Evolutionary conservation across 2,797 vertebrate species (phyloP).

Genomic region (Manis javanica): DNA sequence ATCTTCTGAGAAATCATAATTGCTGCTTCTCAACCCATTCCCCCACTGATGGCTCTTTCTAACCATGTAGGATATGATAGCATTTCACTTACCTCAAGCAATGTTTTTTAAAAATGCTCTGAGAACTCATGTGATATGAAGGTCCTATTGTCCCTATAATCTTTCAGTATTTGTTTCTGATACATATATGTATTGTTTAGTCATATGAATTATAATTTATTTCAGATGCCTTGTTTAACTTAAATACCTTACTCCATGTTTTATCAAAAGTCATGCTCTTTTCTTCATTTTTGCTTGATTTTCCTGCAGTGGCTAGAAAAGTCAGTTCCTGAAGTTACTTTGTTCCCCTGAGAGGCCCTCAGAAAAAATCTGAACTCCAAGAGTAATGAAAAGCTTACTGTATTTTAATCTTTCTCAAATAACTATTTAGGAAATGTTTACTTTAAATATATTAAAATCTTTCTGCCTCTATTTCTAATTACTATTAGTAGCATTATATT

Average conservation of each 20-base stretch:
- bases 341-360: not conserved
- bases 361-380: not conserved
- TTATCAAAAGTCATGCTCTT: not conserved
- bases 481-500: not conserved
- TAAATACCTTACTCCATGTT: not conserved
- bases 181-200: not conserved
- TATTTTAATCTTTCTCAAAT: conserved; percentile 38
- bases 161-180: not conserved
- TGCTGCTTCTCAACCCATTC: not conserved
- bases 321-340: not conserved
- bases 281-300: conserved; percentile 28
- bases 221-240: not conserved
- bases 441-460: not conserved
- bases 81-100: not conserved
- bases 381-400: not conserved
- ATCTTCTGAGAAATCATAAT: conserved; percentile 13
- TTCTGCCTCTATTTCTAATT: not conserved
- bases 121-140: not conserved
- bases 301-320: conserved; percentile 40
- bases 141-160: not conserved
- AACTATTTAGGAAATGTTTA: conserved; percentile 23
- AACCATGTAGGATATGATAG: not conserved
- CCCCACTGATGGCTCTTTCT: not conserved
- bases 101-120: not conserved
- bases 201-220: not conserved